Percentiles rank a stretch among this genome's conserved stretches.
Evolutionary conservation across 2,888 invertebrate genomes (phyloP).

Genomic region (Creontiades dilutus): DNA sequence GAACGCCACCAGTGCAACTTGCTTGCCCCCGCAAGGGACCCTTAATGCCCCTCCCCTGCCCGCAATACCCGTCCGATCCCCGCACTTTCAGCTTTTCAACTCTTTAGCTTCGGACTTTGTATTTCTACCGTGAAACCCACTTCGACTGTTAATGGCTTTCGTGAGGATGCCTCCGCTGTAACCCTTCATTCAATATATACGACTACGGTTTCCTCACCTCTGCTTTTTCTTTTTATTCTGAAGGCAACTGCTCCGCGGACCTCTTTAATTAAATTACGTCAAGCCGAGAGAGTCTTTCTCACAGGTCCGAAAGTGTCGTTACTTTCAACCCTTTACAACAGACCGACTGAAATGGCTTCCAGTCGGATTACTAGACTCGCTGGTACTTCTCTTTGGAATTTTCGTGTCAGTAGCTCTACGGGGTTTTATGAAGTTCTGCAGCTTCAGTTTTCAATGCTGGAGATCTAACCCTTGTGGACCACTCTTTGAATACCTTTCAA

Average conservation of each 20-base stretch:
- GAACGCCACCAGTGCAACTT: conserved; percentile 49
- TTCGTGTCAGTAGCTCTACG: too few relatives aligned
- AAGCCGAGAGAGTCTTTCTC: not conserved
- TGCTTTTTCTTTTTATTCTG: not conserved
- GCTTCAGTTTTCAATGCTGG: too few relatives aligned
- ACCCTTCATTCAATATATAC: conserved; percentile 54
- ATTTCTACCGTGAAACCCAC: not conserved
- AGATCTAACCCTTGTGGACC: too few relatives aligned
- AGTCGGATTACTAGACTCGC: not conserved
- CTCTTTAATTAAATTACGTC: conserved; percentile 56
- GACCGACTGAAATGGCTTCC: not conserved
- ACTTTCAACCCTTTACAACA: conserved; percentile 69
- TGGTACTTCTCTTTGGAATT: not conserved
- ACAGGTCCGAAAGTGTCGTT: conserved; percentile 71
- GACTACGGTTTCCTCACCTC: conserved; percentile 27
- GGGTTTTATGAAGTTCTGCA: too few relatives aligned
- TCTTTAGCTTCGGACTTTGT: not conserved
- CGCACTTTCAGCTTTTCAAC: conserved; percentile 12
- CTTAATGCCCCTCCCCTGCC: not conserved
- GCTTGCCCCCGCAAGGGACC: conserved; percentile 8
- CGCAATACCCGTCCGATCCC: not conserved
- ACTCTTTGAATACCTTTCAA: too few relatives aligned
- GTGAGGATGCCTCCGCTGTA: not conserved
- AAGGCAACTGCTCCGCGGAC: not conserved
- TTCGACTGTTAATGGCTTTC: not conserved